phyloP scores from a whole-genome alignment of 2,888 invertebrate genomes.

The Muschampia plurimacula region DNA sequence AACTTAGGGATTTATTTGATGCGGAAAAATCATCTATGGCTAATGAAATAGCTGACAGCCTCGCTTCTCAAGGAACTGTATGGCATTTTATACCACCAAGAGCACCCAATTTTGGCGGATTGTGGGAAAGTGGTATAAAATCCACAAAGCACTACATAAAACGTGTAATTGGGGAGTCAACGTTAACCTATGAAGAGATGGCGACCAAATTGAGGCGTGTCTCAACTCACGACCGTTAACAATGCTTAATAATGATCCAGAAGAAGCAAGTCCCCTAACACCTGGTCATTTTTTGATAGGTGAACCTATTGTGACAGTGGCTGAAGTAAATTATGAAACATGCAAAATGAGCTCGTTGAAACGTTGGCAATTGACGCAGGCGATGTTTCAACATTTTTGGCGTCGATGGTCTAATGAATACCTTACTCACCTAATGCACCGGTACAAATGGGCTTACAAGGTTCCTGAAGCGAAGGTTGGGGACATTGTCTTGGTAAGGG shows the following conservation, averaged over 20 bases:
- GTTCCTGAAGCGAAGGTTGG: not conserved
- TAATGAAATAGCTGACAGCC: not conserved
- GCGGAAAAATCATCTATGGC: not conserved
- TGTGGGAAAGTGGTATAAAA: not conserved
- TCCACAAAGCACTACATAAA: slow-evolving; percentile 1
- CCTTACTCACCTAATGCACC: too few species aligned
- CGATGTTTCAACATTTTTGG: too few species aligned
- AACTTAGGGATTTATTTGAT: not conserved
- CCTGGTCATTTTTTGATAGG: too few species aligned
- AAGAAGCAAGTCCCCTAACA: not conserved
- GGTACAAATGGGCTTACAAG: too few species aligned
- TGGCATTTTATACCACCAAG: slow-evolving; percentile 9
- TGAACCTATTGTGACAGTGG: too few species aligned
- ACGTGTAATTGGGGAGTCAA: not conserved
- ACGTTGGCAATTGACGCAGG: too few species aligned
- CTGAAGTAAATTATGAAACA: too few species aligned
- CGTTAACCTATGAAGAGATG: slow-evolving; percentile 5
- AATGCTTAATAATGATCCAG: slow-evolving; percentile 5
- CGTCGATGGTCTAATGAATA: too few species aligned
- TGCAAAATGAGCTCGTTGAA: too few species aligned
- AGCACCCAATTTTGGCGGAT: not conserved
- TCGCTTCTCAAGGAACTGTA: not conserved
- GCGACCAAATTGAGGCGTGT: slow-evolving; percentile 7
- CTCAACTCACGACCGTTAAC: slow-evolving; percentile 4
- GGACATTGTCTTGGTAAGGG: not conserved